These are phyloP conservation scores for Lysandra coridon DNA, from an alignment of 2,888 invertebrate species.

Conservation along the genomic window DNA sequence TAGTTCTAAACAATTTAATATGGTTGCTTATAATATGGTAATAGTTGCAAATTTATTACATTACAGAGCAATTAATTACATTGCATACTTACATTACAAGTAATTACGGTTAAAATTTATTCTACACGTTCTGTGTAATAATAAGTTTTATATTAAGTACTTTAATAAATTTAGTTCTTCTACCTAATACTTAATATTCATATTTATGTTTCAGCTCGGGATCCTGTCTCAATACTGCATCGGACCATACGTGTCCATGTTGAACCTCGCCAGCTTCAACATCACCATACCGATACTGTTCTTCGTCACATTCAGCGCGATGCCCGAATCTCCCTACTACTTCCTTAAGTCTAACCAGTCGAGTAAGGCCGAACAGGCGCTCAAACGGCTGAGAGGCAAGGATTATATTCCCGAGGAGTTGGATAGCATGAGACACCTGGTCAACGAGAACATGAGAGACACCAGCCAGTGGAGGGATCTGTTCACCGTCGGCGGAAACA, in stretches of 20 bases:
- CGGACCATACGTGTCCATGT: constrained; percentile 80
- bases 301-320: constrained; percentile 77
- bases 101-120: neutral
- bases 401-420: constrained; percentile 78
- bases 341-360: constrained; percentile 71
- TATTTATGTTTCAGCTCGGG: constrained; percentile 70
- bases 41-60: neutral
- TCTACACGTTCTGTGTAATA: neutral
- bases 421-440: constrained; percentile 75
- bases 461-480: constrained; percentile 74
- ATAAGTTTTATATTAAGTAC: neutral
- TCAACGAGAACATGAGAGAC: constrained; percentile 76
- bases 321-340: constrained; percentile 85
- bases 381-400: constrained; percentile 80
- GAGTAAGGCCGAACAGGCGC: constrained; percentile 76
- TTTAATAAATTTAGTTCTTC: neutral
- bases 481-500: constrained; percentile 70
- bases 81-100: neutral
- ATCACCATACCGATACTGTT: constrained; percentile 79
- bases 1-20: neutral
- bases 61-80: neutral
- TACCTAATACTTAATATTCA: constrained; percentile 32
- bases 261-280: constrained; percentile 77
- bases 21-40: no score
- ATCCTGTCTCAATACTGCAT: constrained; percentile 81